These are phyloP conservation scores for Macrophya annulata DNA, from an alignment of 2,888 invertebrate species.

Conservation along the genomic window DNA sequence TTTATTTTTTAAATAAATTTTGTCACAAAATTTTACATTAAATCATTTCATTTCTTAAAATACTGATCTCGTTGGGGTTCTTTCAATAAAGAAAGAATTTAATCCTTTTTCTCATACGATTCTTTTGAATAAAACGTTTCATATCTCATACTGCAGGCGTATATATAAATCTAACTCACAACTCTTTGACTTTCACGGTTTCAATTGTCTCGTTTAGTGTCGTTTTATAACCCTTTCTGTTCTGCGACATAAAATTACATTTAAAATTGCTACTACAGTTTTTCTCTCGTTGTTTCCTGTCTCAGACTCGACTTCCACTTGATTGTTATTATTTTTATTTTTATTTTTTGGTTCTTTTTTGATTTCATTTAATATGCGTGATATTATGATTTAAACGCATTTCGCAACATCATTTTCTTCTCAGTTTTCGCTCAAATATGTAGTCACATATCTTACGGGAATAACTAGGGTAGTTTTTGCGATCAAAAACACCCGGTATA, in stretches of 20 bases:
- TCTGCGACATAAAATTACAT: neutral
- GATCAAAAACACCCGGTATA: slow-evolving; percentile 39
- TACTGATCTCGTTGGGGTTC: neutral
- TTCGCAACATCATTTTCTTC: neutral
- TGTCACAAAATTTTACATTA: neutral
- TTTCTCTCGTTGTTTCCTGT: neutral
- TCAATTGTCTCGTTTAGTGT: neutral
- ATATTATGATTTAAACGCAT: neutral
- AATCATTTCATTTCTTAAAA: neutral
- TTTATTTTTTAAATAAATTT: neutral
- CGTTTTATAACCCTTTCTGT: neutral
- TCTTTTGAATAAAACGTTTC: neutral
- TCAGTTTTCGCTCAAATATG: neutral
- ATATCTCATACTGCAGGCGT: neutral
- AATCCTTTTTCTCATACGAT: neutral
- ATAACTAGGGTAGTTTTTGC: neutral
- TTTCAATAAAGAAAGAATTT: neutral
- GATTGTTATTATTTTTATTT: neutral
- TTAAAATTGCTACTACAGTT: neutral
- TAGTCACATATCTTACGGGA: neutral
- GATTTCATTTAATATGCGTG: neutral
- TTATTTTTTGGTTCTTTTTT: neutral
- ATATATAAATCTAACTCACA: neutral
- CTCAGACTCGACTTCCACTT: neutral
- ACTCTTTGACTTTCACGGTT: slow-evolving; percentile 11